phyloP scores from a whole-genome alignment of 2,888 invertebrate genomes.

The Luperina nickerlii region DNA sequence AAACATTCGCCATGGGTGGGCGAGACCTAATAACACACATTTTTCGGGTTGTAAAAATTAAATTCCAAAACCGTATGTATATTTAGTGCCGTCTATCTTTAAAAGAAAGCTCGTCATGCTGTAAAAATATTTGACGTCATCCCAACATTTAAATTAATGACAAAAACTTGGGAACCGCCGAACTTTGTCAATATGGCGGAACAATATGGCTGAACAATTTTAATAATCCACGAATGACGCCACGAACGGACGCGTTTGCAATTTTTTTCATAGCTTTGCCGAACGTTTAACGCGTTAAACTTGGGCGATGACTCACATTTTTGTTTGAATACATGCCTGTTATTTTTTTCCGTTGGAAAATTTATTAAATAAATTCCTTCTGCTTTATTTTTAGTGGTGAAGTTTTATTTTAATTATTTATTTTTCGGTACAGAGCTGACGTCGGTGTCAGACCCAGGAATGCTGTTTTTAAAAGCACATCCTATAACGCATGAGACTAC shows the following conservation, averaged over 20 bases:
- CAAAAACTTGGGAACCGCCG: constrained; percentile 72
- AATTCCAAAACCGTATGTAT: constrained; percentile 64
- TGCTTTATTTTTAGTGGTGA: constrained; percentile 36
- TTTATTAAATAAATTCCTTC: constrained; percentile 60
- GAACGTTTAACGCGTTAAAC: constrained; percentile 70
- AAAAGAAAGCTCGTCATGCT: constrained; percentile 64
- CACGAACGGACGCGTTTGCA: constrained; percentile 70
- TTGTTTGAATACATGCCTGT: constrained; percentile 63
- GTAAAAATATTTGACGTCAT: constrained; percentile 77
- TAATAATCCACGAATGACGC: constrained; percentile 82
- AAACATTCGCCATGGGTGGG: constrained; percentile 41
- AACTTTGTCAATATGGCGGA: constrained; percentile 85
- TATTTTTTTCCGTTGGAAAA: constrained; percentile 39
- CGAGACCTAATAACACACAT: constrained; percentile 50
- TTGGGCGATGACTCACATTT: constrained; percentile 71
- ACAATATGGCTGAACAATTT: constrained; percentile 84
- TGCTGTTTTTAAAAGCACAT: neutral
- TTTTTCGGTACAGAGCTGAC: neutral
- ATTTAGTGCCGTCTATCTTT: constrained; percentile 50
- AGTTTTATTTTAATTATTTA: constrained; percentile 9
- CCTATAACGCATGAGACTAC: neutral
- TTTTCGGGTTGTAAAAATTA: constrained; percentile 64
- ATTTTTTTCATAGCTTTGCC: constrained; percentile 78
- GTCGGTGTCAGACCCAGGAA: no score
- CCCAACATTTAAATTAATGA: constrained; percentile 81